A percentile compares a stretch with the other conserved stretches of the same genome.
Evolutionary conservation across 1,140 invertebrate species (phyloP).

Genomic region (Lycorma delicatula): DNA sequence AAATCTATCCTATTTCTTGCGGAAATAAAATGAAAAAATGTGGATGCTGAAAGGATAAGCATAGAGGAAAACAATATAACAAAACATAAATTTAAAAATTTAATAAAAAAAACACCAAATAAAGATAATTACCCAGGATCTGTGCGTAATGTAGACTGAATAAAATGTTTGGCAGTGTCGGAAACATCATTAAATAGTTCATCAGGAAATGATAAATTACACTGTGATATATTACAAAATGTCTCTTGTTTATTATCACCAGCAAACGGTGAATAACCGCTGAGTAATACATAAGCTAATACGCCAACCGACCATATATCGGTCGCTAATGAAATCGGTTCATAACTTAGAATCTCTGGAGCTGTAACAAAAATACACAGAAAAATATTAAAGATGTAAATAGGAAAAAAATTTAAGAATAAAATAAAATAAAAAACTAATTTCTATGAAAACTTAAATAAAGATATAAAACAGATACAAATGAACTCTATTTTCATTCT

Average conservation of each 20-base stretch:
- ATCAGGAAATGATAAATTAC: constrained; percentile 77
- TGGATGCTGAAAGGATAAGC: too few species aligned
- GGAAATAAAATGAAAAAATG: too few species aligned
- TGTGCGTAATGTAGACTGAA: constrained; percentile 37
- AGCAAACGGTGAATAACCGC: constrained; percentile 86
- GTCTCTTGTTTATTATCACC: constrained; percentile 90
- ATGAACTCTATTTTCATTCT: too few species aligned
- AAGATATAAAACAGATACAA: too few species aligned
- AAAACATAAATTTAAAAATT: too few species aligned
- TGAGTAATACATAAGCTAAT: constrained; percentile 83
- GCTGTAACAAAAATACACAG: constrained; percentile 48
- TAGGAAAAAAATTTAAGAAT: too few species aligned
- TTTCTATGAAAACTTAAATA: too few species aligned
- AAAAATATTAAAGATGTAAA: too few species aligned
- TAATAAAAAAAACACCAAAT: too few species aligned
- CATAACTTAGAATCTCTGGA: constrained; percentile 88
- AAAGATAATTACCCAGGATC: constrained; percentile 24
- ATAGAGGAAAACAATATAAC: too few species aligned
- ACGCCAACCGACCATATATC: constrained; percentile 91
- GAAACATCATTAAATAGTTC: constrained; percentile 83
- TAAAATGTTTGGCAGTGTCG: constrained; percentile 75
- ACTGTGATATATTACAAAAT: constrained; percentile 90
- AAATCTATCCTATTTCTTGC: too few species aligned
- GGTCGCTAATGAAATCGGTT: constrained; percentile 82
- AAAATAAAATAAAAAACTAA: too few species aligned